These are phyloP conservation scores for Indicator maculatus DNA, from an alignment of 2,113 vertebrate genomes.

Conservation along the genomic window DNA sequence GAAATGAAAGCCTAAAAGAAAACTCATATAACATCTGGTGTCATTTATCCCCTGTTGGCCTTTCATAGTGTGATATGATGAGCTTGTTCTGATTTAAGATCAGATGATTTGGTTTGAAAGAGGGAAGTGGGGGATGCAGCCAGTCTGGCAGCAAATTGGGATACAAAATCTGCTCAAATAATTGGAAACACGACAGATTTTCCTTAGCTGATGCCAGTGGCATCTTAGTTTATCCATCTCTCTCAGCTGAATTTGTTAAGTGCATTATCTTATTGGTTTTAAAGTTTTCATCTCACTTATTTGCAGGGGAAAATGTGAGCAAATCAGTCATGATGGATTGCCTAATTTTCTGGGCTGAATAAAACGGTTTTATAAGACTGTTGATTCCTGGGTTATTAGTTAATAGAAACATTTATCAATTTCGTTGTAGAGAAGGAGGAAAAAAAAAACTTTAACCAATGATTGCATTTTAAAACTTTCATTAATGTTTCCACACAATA, in stretches of 20 bases:
- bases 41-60: constrained; percentile 84
- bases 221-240: constrained; percentile 79
- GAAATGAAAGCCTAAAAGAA: constrained; percentile 84
- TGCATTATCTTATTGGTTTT: constrained; percentile 85
- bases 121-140: constrained; percentile 72
- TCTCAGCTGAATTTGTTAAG: constrained; percentile 84
- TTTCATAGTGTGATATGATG: constrained; percentile 81
- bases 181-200: constrained; percentile 81
- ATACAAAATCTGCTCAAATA: constrained; percentile 81
- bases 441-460: constrained; percentile 82
- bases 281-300: constrained; percentile 85
- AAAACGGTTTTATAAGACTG: constrained; percentile 96
- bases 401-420: constrained; percentile 97
- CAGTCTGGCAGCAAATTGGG: constrained; percentile 78
- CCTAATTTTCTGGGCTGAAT: constrained; percentile 95
- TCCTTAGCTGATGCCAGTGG: constrained; percentile 76
- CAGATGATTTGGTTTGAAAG: constrained; percentile 82
- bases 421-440: constrained; percentile 59
- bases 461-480: constrained; percentile 93
- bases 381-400: constrained; percentile 97
- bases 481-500: constrained; percentile 86
- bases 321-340: constrained; percentile 98
- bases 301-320: constrained; percentile 87
- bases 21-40: constrained; percentile 86
- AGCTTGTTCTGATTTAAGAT: constrained; percentile 85